phyloP scores from a whole-genome alignment of 2,888 invertebrate genomes.

The Microctonus hyperodae region DNA sequence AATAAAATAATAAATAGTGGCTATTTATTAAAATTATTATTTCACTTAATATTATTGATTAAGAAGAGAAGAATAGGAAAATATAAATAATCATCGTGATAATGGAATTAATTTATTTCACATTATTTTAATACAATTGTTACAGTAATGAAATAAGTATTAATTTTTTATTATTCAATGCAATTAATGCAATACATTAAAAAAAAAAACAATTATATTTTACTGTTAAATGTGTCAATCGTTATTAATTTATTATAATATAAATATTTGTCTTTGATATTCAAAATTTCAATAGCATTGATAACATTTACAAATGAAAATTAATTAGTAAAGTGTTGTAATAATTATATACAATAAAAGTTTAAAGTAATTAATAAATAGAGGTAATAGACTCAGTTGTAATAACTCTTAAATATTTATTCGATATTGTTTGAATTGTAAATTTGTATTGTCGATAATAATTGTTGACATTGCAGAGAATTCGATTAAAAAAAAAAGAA shows the following conservation, averaged over 20 bases:
- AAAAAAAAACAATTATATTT: neutral
- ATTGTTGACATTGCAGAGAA: constrained; percentile 6
- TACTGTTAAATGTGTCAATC: neutral
- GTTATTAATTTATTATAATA: neutral
- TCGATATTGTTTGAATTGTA: neutral
- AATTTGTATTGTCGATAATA: neutral
- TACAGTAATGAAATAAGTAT: neutral
- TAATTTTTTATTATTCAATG: neutral
- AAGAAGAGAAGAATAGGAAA: neutral
- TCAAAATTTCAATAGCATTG: neutral
- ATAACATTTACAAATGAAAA: neutral
- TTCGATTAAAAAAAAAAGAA: neutral
- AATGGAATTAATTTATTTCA: neutral
- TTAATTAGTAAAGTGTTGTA: neutral
- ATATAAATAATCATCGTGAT: neutral
- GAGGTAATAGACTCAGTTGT: neutral
- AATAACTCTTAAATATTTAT: neutral
- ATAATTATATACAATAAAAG: neutral
- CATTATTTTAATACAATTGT: neutral
- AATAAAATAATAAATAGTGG: neutral
- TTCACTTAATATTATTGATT: neutral
- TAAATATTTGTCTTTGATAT: neutral
- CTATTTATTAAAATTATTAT: neutral
- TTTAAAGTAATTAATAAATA: neutral
- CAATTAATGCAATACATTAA: too few relatives aligned